These are phyloP conservation scores for Frankliniella fusca DNA, from an alignment of 2,888 invertebrate genomes.

Conservation along the genomic window DNA sequence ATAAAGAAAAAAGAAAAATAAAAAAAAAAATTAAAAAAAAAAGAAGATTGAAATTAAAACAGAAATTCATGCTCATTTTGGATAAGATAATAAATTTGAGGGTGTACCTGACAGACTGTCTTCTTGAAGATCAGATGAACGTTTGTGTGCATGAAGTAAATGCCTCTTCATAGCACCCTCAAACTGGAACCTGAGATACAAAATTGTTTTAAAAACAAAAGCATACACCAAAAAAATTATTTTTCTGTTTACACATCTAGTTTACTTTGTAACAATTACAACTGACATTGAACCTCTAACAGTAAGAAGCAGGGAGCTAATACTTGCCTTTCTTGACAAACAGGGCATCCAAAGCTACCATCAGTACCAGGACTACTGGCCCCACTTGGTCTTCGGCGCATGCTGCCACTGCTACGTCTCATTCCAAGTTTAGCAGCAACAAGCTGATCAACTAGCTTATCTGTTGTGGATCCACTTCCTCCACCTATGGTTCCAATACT, in stretches of 20 bases:
- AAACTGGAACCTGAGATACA: background rate
- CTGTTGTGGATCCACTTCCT: background rate
- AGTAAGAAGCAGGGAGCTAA: no score
- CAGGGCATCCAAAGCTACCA: slow-evolving; percentile 14
- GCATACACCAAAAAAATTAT: background rate
- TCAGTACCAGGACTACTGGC: background rate
- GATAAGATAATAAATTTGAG: background rate
- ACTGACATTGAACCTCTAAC: no score
- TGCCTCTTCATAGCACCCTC: slow-evolving; percentile 20
- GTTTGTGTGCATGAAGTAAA: background rate
- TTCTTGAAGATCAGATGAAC: background rate
- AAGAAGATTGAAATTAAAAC: background rate
- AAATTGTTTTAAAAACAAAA: background rate
- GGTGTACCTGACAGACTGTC: background rate
- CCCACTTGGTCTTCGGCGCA: background rate
- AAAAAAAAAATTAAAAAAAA: background rate
- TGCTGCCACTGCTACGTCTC: slow-evolving; percentile 12
- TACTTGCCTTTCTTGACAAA: background rate
- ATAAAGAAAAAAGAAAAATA: background rate
- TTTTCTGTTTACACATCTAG: no score
- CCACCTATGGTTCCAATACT: slow-evolving; percentile 11
- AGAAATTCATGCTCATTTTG: background rate
- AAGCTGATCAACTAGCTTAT: background rate
- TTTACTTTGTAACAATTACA: no score
- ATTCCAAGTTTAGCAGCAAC: slow-evolving; percentile 16